These are phyloP conservation scores for Chaetura pelagica DNA, from an alignment of 2,113 vertebrate species.

Conservation along the genomic window DNA sequence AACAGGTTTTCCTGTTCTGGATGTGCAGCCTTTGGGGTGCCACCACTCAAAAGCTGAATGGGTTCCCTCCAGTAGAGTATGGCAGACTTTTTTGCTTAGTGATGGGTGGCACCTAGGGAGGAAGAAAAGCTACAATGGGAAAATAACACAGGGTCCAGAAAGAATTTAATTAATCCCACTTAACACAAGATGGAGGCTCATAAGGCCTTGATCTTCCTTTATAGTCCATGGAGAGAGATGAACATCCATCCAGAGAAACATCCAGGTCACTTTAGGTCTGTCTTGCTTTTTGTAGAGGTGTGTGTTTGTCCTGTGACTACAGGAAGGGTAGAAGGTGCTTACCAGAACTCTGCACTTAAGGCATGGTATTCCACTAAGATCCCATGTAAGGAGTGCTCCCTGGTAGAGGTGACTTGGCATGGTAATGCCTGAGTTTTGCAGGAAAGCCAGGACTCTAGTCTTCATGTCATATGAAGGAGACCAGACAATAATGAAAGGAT, in stretches of 20 bases:
- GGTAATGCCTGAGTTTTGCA: neutral
- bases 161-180: neutral
- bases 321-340: neutral
- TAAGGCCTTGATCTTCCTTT: neutral
- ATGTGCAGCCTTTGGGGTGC: neutral
- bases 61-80: neutral
- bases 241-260: neutral
- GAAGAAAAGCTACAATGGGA: neutral
- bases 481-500: neutral
- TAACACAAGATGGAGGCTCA: neutral
- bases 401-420: neutral
- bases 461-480: neutral
- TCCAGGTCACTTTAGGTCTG: neutral
- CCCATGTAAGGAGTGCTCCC: neutral
- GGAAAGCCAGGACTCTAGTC: neutral
- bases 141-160: neutral
- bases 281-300: neutral
- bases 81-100: neutral
- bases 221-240: neutral
- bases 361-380: neutral
- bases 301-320: neutral
- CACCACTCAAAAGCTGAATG: neutral
- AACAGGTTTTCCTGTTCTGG: neutral
- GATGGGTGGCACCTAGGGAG: neutral
- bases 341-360: neutral